Base-by-base conservation (phyloP, 1,140 invertebrate genomes). In the Drosophila orena region DNA sequence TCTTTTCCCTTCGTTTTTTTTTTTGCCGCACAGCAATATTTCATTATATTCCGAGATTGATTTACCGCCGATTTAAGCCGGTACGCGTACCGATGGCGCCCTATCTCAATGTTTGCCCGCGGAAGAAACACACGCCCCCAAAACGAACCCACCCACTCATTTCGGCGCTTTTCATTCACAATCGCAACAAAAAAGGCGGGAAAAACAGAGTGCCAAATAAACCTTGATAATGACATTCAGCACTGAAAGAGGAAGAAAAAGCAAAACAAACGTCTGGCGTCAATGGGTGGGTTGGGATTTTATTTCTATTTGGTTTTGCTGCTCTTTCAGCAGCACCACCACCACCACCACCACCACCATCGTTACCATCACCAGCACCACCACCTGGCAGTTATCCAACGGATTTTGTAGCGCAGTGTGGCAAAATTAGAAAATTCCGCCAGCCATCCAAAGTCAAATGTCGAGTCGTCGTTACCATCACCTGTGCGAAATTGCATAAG, bases 141-240 rank as follows among this genome's bases (percentile, higher is more conserved):
- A 27, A 15, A 6, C 1, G 12, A 22, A n/a, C 24, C 37, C 43
- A 35, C 64, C 52, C 27, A 57, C 64, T 30, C 43, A 40, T 35
- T 70, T 57, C 30, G 42, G 56, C 27, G 53, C 59, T 59, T 62
- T 77, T 77, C 75, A 77, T 77, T 77, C 75, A 79, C 70, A 81
- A 65, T 30, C 55, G 47, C 58, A 55, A 65, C 55, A 75, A 4
- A 37, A 37, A 37, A 37, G 14, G 37, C 49, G 73, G 64, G 74
- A 58, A 68, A 72, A 64, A 59, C 70, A 59, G 72, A 71, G 79
- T 84, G 88, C 80, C 84, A 79, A 62, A 83, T 77, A 89, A 89
- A 89, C 84, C 84, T 89, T 89, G 84, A 89, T 89, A 89, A 89
- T 89, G 84, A 89, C 84, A 89, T 89, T 89, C 84, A 89, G 50